These are phyloP conservation scores for Caenorhabditis panamensis DNA, from an alignment of 2,888 invertebrate genomes.

Conservation along the genomic window DNA sequence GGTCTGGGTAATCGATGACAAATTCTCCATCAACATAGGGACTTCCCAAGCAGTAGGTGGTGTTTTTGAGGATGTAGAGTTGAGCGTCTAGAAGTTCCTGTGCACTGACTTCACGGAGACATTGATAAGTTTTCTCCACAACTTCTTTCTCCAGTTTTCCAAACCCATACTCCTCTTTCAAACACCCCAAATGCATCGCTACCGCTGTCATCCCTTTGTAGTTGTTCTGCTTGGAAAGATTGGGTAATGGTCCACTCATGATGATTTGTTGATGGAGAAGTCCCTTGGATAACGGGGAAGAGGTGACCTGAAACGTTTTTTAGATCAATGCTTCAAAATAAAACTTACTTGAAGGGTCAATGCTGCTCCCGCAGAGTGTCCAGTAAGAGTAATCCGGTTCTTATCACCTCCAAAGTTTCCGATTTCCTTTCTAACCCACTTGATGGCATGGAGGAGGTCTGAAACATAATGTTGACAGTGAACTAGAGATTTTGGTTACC, in stretches of 20 bases:
- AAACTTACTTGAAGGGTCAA: slow-evolving; percentile 14
- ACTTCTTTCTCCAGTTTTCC: not conserved
- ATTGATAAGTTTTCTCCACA: slow-evolving; percentile 14
- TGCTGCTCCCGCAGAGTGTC: slow-evolving; percentile 62
- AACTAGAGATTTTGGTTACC: slow-evolving; percentile 16
- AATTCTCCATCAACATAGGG: slow-evolving; percentile 43
- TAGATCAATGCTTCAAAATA: not conserved
- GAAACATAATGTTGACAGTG: not conserved
- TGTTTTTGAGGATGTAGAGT: slow-evolving; percentile 10
- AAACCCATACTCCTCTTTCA: slow-evolving; percentile 12
- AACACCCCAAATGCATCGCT: slow-evolving; percentile 22
- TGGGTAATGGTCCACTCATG: slow-evolving; percentile 35
- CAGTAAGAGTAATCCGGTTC: slow-evolving; percentile 51
- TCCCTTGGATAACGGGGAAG: slow-evolving; percentile 33
- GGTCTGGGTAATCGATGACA: slow-evolving; percentile 35
- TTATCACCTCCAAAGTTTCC: slow-evolving; percentile 54
- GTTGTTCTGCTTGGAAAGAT: slow-evolving; percentile 18
- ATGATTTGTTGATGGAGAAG: slow-evolving; percentile 49
- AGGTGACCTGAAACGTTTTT: slow-evolving; percentile 6
- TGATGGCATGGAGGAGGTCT: slow-evolving; percentile 39
- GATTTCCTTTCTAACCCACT: slow-evolving; percentile 56
- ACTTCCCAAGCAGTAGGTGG: slow-evolving; percentile 27
- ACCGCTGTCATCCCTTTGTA: slow-evolving; percentile 28
- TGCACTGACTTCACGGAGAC: slow-evolving; percentile 20
- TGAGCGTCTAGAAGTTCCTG: slow-evolving; percentile 16